phyloP scores from a whole-genome alignment of 1,140 invertebrate species.

The Bombus vancouverensis region DNA sequence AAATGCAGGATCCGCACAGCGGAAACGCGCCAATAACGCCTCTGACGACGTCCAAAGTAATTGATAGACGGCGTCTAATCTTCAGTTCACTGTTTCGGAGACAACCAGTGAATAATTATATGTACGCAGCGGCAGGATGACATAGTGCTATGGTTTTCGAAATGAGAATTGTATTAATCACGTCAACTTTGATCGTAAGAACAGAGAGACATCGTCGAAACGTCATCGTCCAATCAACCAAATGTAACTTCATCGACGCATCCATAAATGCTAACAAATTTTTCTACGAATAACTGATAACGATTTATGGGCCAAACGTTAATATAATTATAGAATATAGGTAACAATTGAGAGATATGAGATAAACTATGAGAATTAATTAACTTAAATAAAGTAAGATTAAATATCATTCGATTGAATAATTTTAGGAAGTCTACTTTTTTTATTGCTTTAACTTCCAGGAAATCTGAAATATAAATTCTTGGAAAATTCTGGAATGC shows the following conservation, averaged over 20 bases:
- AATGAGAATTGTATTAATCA: slow-evolving; percentile 40
- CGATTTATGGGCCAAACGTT: neutral
- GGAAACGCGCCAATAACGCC: slow-evolving; percentile 25
- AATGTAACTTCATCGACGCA: neutral
- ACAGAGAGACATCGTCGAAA: too few species aligned
- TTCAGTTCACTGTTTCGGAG: slow-evolving; percentile 52
- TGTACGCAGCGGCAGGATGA: slow-evolving; percentile 50
- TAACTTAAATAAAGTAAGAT: neutral
- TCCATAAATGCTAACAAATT: neutral
- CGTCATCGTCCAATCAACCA: neutral
- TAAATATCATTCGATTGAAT: neutral
- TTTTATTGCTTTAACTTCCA: too few species aligned
- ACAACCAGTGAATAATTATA: slow-evolving; percentile 64
- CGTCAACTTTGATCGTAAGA: neutral
- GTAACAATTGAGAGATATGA: too few species aligned
- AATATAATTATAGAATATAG: neutral
- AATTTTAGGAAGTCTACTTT: neutral
- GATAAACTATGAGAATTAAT: neutral
- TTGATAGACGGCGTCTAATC: slow-evolving; percentile 66
- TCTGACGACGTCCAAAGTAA: slow-evolving; percentile 47
- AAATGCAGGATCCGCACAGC: neutral
- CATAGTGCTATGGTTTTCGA: slow-evolving; percentile 39
- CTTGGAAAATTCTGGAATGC: neutral
- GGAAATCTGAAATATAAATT: neutral
- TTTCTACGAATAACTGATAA: neutral